Evolutionary conservation across 2,113 vertebrate genomes (phyloP), one percentile per base, ranked within the genome.

Genomic region (Ciconia stormi): DNA sequence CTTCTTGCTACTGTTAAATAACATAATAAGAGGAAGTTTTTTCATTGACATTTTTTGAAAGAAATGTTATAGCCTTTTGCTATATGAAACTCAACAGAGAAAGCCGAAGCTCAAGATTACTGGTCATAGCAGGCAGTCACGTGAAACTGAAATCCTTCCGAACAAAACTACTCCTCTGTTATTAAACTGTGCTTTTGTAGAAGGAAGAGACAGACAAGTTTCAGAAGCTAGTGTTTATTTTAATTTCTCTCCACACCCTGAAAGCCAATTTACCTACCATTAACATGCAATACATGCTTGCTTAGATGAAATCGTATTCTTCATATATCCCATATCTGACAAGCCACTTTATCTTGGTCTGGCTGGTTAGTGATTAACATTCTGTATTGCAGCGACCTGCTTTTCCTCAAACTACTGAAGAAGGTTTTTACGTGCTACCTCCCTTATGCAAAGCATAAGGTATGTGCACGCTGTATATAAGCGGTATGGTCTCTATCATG

Each of bases 171-270:
- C 58, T 77, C 78, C 91, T 74, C 91, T 96, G 72, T 91, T 63
- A 94, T 93, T 95, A 89, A 59, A 69, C 56, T 53, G 23, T 38
- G 46, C 83, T 82, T 61, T 17, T 95, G 81, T 11, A 81, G 73
- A 58, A 89, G 87, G 89, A 87, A 95, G 23, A 83, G 66, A 21
- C 78, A 80, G 97, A 47, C 55, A 29, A 82, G 81, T 66, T 88
- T 80, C 70, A 91, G 84, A 80, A 91, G 63, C 78, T 22, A 44
- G 59, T 91, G 89, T 93, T 97, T 95, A 96, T 65, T 92, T 89
- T 94, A 82, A 85, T 97, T 87, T 80, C 87, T 62, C 93, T 58
- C 91, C 94, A 94, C 95, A 63, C 95, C 96, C 96, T 77, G 77
- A 97, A 93, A 97, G 78, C 38, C 38, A 87, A 85, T 88, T 95